A percentile compares a stretch with the other conserved stretches of the same genome.
These are phyloP conservation scores for Chrosomus eos DNA, from an alignment of 2,797 vertebrate genomes.

Conservation along the genomic window DNA sequence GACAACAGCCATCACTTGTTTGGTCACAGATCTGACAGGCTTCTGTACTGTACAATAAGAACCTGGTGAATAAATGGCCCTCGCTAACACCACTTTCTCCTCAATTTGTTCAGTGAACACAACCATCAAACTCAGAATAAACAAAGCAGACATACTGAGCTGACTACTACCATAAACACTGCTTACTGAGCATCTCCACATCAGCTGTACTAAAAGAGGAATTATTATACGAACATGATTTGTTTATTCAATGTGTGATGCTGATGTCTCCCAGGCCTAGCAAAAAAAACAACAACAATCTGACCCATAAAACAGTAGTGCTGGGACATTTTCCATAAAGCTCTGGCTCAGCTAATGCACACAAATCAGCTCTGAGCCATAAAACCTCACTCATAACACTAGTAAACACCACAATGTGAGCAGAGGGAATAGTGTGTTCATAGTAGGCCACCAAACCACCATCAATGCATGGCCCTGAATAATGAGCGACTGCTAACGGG, in stretches of 20 bases:
- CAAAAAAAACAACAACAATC: constrained; percentile 6
- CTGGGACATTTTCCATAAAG: constrained; percentile 11
- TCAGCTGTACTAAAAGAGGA: background rate
- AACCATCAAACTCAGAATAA: background rate
- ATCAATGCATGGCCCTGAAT: constrained; percentile 44
- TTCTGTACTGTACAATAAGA: background rate
- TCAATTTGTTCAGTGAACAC: background rate
- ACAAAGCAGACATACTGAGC: background rate
- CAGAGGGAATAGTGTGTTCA: background rate
- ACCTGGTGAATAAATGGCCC: background rate
- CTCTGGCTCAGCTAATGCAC: constrained; percentile 25
- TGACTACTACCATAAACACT: constrained; percentile 2
- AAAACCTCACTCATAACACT: constrained; percentile 20
- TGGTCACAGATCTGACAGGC: constrained; percentile 29
- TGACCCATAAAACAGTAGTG: constrained; percentile 51
- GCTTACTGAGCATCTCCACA: background rate
- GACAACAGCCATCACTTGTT: constrained; percentile 52
- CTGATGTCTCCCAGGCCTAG: background rate
- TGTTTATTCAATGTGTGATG: constrained; percentile 21
- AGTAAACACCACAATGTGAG: constrained; percentile 29
- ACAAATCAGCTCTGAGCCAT: constrained; percentile 35
- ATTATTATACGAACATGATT: background rate
- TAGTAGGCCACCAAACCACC: constrained; percentile 10
- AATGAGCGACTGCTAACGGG: constrained; percentile 42
- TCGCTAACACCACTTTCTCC: constrained; percentile 10